Conservation (phyloP, 2,113 vertebrate species). For the Xiphophorus maculatus region DNA sequence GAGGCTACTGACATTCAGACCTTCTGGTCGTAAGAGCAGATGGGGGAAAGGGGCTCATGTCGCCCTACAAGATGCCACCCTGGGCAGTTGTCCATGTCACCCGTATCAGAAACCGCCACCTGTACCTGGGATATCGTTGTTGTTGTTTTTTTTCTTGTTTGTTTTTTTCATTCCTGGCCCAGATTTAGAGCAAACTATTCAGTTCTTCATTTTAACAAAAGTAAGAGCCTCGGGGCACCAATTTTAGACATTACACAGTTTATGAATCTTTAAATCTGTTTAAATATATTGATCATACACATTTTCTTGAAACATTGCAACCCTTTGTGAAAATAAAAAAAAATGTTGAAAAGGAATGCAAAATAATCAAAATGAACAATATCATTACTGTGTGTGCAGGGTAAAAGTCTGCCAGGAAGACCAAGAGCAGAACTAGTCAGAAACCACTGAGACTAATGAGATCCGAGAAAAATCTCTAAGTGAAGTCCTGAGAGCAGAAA, state of each 20-base stretch:
- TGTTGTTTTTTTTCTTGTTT: neutral
- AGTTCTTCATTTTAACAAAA: neutral
- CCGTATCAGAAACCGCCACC: too few species aligned
- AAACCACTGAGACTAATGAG: slow-evolving; percentile 53
- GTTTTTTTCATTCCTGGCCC: neutral
- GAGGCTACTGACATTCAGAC: too few species aligned
- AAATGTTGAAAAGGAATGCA: neutral
- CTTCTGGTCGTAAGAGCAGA: too few species aligned
- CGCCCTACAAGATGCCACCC: too few species aligned
- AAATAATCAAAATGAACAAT: neutral
- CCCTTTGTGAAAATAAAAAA: slow-evolving; percentile 3
- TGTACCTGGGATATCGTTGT: neutral
- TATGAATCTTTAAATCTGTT: neutral
- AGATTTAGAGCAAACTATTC: neutral
- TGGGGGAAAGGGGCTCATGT: too few species aligned
- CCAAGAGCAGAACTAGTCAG: slow-evolving; percentile 34
- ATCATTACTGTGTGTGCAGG: neutral
- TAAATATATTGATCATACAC: neutral
- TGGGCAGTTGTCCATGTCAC: too few species aligned
- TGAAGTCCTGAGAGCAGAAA: slow-evolving; percentile 36
- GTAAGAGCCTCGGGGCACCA: too few species aligned
- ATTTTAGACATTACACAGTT: neutral
- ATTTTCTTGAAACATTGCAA: neutral
- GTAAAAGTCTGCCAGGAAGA: neutral
- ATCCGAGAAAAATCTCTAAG: slow-evolving; percentile 56